Conservation (phyloP, 1,140 invertebrate species). For the Cryptotermes secundus region DNA sequence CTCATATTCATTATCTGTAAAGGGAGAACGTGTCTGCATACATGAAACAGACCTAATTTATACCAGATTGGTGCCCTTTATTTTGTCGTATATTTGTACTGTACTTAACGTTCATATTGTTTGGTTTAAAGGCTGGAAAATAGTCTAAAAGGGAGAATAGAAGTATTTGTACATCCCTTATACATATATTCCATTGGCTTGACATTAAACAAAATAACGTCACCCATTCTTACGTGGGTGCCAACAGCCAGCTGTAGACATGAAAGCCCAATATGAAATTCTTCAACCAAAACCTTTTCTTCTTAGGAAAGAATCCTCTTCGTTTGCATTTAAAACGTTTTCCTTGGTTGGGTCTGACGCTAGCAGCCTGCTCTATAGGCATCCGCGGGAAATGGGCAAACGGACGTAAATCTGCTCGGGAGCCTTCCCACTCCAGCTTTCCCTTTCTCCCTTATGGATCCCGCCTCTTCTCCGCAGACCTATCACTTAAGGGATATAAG, state of each 20-base stretch:
- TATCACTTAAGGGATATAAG: too few species aligned
- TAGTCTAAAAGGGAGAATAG: neutral
- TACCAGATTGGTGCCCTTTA: too few species aligned
- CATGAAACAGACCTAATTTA: too few species aligned
- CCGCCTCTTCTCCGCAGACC: neutral
- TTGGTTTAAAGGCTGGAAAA: too few species aligned
- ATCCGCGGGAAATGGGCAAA: neutral
- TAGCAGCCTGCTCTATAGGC: neutral
- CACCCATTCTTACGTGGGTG: neutral
- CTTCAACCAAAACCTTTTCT: conserved; percentile 2
- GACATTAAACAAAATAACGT: neutral
- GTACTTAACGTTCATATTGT: too few species aligned
- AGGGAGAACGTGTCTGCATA: too few species aligned
- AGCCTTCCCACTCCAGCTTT: neutral
- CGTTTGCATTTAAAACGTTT: neutral
- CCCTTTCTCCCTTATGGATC: neutral
- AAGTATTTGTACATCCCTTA: neutral
- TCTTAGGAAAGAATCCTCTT: neutral
- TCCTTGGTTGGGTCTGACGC: neutral
- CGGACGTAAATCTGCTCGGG: neutral
- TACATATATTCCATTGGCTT: neutral
- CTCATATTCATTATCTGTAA: too few species aligned
- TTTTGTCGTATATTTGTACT: too few species aligned
- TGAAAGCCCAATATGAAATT: neutral
- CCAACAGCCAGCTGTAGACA: neutral